phyloP scores from a whole-genome alignment of 2,113 vertebrate species.

The Carassius gibelio region DNA sequence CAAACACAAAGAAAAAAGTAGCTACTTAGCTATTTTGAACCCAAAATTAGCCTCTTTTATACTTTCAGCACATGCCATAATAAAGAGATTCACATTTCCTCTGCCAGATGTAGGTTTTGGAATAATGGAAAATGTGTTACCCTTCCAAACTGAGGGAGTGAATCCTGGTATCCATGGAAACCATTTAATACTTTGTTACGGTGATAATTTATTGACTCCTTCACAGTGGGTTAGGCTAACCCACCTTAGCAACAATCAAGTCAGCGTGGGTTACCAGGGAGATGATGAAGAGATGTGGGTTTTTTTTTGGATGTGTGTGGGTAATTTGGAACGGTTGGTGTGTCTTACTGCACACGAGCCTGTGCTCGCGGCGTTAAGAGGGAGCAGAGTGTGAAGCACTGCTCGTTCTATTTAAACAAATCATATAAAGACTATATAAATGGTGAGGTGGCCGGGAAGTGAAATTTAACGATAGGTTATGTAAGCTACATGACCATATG shows the following conservation, averaged over 20 bases:
- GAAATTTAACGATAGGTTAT: conserved; percentile 35
- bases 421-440: conserved; percentile 23
- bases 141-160: conserved; percentile 23
- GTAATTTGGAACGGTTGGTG: conserved; percentile 25
- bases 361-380: not conserved
- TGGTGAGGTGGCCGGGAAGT: conserved; percentile 6
- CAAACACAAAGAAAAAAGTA: conserved; percentile 10
- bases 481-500: conserved; percentile 24
- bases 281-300: conserved; percentile 23
- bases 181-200: conserved; percentile 57
- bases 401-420: conserved; percentile 9
- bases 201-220: conserved; percentile 64
- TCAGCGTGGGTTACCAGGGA: conserved; percentile 33
- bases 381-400: conserved; percentile 10
- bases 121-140: conserved; percentile 47
- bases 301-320: conserved; percentile 1
- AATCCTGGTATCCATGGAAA: conserved; percentile 62
- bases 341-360: conserved; percentile 25
- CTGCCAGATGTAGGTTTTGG: conserved; percentile 21
- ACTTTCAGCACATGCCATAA: not conserved
- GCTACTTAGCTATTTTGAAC: conserved; percentile 10
- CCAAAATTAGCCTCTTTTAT: not conserved
- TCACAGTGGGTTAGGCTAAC: conserved; percentile 41
- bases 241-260: conserved; percentile 45
- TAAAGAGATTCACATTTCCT: conserved; percentile 9